These are phyloP conservation scores for Pollenia amentaria DNA, from an alignment of 2,888 invertebrate species.

Conservation along the genomic window DNA sequence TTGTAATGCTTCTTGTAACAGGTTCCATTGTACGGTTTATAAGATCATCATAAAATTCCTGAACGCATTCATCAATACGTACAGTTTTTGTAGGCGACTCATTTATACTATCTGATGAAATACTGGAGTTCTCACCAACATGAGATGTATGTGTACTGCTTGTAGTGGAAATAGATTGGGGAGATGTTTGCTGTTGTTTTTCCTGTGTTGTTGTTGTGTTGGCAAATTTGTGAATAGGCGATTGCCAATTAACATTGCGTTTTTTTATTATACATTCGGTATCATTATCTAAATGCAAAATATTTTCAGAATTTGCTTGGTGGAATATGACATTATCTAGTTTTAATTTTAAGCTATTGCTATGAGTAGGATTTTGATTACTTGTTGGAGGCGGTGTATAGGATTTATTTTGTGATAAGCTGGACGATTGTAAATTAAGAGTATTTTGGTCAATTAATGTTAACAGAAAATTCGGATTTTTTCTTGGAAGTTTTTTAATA, in stretches of 20 bases:
- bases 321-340: slow-evolving; percentile 12
- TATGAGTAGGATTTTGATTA: background rate
- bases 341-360: slow-evolving; percentile 46
- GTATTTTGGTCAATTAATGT: background rate
- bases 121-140: slow-evolving; percentile 64
- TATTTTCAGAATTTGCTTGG: slow-evolving; percentile 26
- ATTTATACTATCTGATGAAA: slow-evolving; percentile 60
- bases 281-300: slow-evolving; percentile 36
- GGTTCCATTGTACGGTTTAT: slow-evolving; percentile 71
- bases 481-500: background rate
- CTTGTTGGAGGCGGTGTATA: slow-evolving; percentile 22
- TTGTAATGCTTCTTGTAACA: slow-evolving; percentile 11
- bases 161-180: slow-evolving; percentile 74
- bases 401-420: background rate
- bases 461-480: slow-evolving; percentile 4
- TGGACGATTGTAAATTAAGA: background rate
- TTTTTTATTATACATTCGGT: slow-evolving; percentile 76
- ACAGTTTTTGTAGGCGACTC: slow-evolving; percentile 70
- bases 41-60: slow-evolving; percentile 77
- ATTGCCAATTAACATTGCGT: slow-evolving; percentile 84
- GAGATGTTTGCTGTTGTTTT: slow-evolving; percentile 80
- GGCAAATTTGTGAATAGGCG: slow-evolving; percentile 83
- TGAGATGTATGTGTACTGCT: slow-evolving; percentile 74
- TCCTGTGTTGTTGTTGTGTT: slow-evolving; percentile 75
- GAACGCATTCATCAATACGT: slow-evolving; percentile 75